Percentiles rank a stretch among this genome's conserved stretches.
Evolutionary conservation across 2,113 vertebrate species (phyloP).

Genomic region (Heteronetta atricapilla): DNA sequence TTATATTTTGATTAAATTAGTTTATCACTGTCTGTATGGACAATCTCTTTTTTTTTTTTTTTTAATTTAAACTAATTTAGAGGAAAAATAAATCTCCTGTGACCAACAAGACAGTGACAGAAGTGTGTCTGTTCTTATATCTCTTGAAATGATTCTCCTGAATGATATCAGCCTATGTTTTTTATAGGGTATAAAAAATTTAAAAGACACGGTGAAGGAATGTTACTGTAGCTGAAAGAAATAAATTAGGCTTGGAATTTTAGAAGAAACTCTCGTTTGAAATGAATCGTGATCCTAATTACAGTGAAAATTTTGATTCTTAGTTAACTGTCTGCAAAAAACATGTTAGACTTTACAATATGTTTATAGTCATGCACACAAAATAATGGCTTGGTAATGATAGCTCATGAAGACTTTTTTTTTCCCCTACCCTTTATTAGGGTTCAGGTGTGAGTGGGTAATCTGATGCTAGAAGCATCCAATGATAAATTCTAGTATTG

Average conservation of each 20-base stretch:
- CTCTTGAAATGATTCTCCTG: constrained; percentile 48
- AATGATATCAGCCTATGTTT: constrained; percentile 49
- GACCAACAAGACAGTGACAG: constrained; percentile 24
- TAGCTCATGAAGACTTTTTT: not conserved
- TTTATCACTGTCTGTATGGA: constrained; percentile 49
- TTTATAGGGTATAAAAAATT: constrained; percentile 69
- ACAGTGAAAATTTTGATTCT: not conserved
- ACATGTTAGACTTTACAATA: not conserved
- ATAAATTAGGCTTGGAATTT: constrained; percentile 33
- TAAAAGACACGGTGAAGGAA: not conserved
- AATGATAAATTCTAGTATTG: not conserved
- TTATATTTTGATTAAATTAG: constrained; percentile 42
- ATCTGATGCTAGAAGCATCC: not conserved
- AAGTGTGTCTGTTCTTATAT: constrained; percentile 40
- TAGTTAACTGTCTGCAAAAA: not conserved
- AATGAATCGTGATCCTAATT: not conserved
- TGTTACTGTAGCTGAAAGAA: constrained; percentile 35
- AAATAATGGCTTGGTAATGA: not conserved
- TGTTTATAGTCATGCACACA: not conserved
- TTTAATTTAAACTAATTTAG: constrained; percentile 56
- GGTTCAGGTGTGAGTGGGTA: not conserved
- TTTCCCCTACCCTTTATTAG: rapidly evolving
- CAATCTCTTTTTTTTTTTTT: not conserved
- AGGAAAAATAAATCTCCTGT: constrained; percentile 44
- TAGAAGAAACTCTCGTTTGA: constrained; percentile 3